Base-by-base conservation (phyloP, 2,888 invertebrate genomes). In the Pyrgus malvae region DNA sequence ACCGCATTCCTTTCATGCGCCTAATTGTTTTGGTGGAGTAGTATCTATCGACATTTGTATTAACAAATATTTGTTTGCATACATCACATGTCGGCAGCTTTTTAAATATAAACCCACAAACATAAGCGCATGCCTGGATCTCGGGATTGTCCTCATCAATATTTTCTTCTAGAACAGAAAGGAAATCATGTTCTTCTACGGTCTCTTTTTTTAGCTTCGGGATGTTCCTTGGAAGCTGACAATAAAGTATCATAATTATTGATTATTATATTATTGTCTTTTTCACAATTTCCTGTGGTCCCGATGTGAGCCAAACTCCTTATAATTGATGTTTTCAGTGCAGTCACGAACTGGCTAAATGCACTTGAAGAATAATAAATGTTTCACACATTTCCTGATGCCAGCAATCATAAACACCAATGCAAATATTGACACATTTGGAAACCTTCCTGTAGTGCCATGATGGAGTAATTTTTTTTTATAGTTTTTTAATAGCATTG, bases 311-410 rank as follows among this genome's bases (percentile, higher is more conserved):
- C 16, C 29, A 61, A 23, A 33, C 54, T 61, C 7, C 37, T 58
- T 3, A 60, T 27, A 1, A 63, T 55, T 3, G 61, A 51, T 4
- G 60, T 65, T 57, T 64, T 62, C 9, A 63, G 9, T 6, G 56
- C 64, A 12, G 59, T 61, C 8, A 65, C 55, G 56, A 69, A 67
- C 50, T 67, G 67, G 0, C 2, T 2, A 29, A n/a, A 29, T 6
- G 2, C 9, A 9, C 29, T n/a, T 29, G 29, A 29, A 6, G 9
- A 29, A 29, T 29, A 29, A n/a, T 9, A 9, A n/a, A 5, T 29
- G 29, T n/a, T 29, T 29, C 29, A 6, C 7, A 5, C 9, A 8
- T 29, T 29, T 29, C n/a, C 29, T 29, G 4, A 29, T 29, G 4
- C 29, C 29, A 29, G 29, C n/a, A n/a, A n/a, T n/a, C n/a, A n/a